A percentile compares a stretch with the other conserved stretches of the same genome.
phyloP scores from a whole-genome alignment of 2,113 vertebrate genomes.

The Poecile atricapillus region DNA sequence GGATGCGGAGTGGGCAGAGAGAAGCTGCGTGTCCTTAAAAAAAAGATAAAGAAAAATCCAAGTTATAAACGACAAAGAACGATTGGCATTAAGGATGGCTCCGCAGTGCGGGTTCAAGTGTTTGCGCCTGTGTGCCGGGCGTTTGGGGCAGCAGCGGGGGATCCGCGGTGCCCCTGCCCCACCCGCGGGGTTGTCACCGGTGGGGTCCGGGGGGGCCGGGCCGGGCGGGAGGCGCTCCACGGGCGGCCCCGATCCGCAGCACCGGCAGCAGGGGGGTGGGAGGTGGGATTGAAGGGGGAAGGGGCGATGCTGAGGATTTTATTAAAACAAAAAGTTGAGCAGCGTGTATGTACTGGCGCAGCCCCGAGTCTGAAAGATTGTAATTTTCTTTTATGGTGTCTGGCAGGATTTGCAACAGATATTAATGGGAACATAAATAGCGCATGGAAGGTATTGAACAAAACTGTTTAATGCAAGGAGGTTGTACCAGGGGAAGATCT shows the following conservation, averaged over 20 bases:
- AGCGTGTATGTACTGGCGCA: constrained; percentile 63
- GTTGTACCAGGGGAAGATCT: constrained; percentile 70
- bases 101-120: neutral
- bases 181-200: neutral
- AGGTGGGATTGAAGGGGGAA: neutral
- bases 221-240: neutral
- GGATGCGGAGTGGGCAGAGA: neutral
- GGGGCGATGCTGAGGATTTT: constrained; percentile 41
- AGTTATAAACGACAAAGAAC: neutral
- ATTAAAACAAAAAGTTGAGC: constrained; percentile 62
- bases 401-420: constrained; percentile 78
- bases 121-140: neutral
- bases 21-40: neutral
- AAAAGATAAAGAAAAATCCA: neutral
- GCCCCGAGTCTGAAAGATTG: constrained; percentile 65
- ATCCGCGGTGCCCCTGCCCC: neutral
- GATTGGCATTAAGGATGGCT: neutral
- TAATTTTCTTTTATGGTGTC: constrained; percentile 76
- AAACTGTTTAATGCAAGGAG: constrained; percentile 73
- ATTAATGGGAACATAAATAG: constrained; percentile 78
- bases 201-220: neutral
- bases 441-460: constrained; percentile 71
- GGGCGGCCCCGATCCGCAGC: neutral
- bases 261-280: neutral
- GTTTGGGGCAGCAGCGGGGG: neutral